A percentile compares a stretch with the other conserved stretches of the same genome.
Evolutionary conservation across 2,888 invertebrate genomes (phyloP).

Genomic region (Eupithecia pulchellata): DNA sequence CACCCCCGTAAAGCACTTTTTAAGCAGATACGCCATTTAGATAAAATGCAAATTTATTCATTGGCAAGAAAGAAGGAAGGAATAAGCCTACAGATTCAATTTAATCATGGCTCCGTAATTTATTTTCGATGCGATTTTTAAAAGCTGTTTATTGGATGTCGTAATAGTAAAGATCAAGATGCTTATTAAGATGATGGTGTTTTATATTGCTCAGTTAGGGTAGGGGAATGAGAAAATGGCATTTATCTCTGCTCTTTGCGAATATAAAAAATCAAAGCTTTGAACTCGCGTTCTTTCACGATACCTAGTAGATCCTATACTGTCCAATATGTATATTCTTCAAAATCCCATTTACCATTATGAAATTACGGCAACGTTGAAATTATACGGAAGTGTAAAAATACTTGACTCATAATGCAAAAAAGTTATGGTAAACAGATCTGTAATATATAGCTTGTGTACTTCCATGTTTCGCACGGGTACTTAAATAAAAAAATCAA

Average conservation of each 20-base stretch:
- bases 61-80: conserved; percentile 72
- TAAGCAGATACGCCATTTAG: conserved; percentile 78
- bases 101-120: conserved; percentile 72
- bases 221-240: background rate
- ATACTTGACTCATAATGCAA: too few relatives aligned
- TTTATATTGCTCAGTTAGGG: background rate
- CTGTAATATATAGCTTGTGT: too few relatives aligned
- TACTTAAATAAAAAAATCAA: too few relatives aligned
- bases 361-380: too few relatives aligned
- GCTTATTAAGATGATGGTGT: conserved; percentile 5
- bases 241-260: background rate
- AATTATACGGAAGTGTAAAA: too few relatives aligned
- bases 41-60: conserved; percentile 84
- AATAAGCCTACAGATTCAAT: conserved; percentile 74
- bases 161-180: conserved; percentile 11
- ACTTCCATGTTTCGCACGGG: too few relatives aligned
- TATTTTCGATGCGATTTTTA: conserved; percentile 73
- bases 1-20: conserved; percentile 68
- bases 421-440: too few relatives aligned
- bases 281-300: too few relatives aligned
- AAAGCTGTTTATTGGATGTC: conserved; percentile 55
- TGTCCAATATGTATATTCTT: too few relatives aligned
- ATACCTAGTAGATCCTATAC: too few relatives aligned
- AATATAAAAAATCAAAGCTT: background rate
- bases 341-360: too few relatives aligned